Conservation (phyloP, 2,113 vertebrate species). For the Mormyrus lacerda region DNA sequence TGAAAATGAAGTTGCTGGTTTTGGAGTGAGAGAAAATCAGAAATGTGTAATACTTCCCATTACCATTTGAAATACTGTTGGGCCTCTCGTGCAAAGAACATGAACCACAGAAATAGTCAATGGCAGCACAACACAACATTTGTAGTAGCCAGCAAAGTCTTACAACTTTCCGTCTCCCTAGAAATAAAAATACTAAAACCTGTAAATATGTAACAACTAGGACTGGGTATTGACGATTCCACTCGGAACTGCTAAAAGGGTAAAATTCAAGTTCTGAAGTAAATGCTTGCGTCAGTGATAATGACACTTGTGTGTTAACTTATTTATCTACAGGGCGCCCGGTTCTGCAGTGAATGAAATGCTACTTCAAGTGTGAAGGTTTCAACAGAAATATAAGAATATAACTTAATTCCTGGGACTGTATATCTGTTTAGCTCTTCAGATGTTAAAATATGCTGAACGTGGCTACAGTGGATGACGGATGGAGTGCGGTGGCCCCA, state of each 20-base stretch:
- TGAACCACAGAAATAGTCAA: not conserved
- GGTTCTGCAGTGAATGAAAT: not conserved
- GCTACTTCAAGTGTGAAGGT: not conserved
- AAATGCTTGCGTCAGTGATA: not conserved
- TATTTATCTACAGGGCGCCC: not conserved
- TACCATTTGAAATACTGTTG: not conserved
- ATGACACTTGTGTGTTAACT: not conserved
- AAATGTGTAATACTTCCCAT: not conserved
- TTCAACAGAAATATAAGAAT: not conserved
- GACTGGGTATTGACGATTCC: not conserved
- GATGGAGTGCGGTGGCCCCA: not conserved
- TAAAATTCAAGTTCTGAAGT: not conserved
- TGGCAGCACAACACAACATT: not conserved
- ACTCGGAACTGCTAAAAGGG: too few relatives aligned
- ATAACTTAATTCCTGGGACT: not conserved
- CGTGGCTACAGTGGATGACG: not conserved
- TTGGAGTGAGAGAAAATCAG: not conserved
- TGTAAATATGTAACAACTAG: not conserved
- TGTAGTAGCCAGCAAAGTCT: not conserved
- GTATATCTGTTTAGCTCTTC: not conserved
- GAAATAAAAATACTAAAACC: not conserved
- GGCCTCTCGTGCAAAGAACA: not conserved
- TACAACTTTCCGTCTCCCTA: not conserved
- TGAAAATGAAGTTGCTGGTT: too few relatives aligned
- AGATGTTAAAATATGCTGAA: not conserved